phyloP scores from a whole-genome alignment of 2,797 vertebrate genomes.

The Cyclopterus lumpus region DNA sequence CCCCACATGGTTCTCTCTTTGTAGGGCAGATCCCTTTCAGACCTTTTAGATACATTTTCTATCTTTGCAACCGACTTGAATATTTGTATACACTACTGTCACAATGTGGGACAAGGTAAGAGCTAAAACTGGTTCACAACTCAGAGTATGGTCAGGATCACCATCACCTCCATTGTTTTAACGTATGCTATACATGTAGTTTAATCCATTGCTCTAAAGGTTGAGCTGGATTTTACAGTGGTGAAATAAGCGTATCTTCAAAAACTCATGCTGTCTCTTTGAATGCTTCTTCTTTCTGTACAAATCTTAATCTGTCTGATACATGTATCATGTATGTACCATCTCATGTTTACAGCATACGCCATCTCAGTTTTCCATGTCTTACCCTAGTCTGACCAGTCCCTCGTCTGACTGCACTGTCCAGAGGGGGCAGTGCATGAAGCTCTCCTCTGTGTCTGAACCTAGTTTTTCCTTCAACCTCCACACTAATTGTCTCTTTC shows the following conservation, averaged over 20 bases:
- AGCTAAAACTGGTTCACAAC: constrained; percentile 10
- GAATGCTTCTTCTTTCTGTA: constrained; percentile 26
- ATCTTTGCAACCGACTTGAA: constrained; percentile 39
- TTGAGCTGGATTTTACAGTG: constrained; percentile 2
- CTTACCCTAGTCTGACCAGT: constrained; percentile 56
- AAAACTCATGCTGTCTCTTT: neutral
- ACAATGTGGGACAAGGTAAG: constrained; percentile 22
- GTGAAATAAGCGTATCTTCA: neutral
- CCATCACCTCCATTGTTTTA: neutral
- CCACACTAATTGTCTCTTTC: constrained; percentile 83
- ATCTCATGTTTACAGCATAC: constrained; percentile 55
- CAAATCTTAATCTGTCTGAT: constrained; percentile 32
- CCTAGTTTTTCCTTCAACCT: constrained; percentile 79
- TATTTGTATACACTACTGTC: constrained; percentile 41
- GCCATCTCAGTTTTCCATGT: constrained; percentile 57
- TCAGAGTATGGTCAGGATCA: constrained; percentile 10
- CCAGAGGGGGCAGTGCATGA: constrained; percentile 62
- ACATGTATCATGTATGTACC: constrained; percentile 48
- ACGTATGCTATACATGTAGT: constrained; percentile 10
- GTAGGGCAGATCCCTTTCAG: constrained; percentile 35
- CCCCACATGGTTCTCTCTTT: constrained; percentile 51
- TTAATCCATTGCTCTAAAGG: neutral
- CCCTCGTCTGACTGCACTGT: constrained; percentile 66
- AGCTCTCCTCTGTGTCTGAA: constrained; percentile 78
- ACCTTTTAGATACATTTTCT: constrained; percentile 51